Conservation (phyloP, 2,888 invertebrate genomes). For the Polydrusus cervinus region DNA sequence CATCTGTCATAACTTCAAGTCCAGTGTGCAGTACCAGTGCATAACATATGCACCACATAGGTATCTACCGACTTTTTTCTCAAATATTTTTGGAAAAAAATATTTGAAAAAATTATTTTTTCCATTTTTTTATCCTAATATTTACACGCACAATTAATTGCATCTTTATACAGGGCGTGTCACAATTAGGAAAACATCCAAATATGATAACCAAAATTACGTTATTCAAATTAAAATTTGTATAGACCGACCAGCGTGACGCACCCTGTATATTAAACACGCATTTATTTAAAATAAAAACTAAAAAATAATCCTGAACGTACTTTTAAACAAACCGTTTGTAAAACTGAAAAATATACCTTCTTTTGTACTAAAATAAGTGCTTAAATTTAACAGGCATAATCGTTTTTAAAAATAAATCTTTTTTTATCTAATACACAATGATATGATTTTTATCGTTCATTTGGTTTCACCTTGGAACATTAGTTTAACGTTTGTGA, state of each 20-base stretch:
- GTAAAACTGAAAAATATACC: conserved; percentile 39
- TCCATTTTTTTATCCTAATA: conserved; percentile 21
- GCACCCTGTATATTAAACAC: not conserved
- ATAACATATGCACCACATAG: conserved; percentile 31
- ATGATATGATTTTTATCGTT: conserved; percentile 30
- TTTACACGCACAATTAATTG: conserved; percentile 25
- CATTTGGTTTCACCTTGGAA: not conserved
- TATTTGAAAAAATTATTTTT: conserved; percentile 26
- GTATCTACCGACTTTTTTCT: conserved; percentile 3
- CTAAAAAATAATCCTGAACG: conserved; percentile 16
- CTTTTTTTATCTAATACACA: conserved; percentile 17
- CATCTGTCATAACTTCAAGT: conserved; percentile 31
- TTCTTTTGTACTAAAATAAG: conserved; percentile 44
- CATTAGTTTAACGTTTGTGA: not conserved
- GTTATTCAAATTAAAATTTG: too few species aligned
- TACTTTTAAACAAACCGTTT: conserved; percentile 22
- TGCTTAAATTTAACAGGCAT: conserved; percentile 33
- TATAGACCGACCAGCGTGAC: not conserved
- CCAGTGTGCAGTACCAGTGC: conserved; percentile 43
- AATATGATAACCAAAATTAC: too few species aligned
- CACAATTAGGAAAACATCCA: not conserved
- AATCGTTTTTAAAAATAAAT: conserved; percentile 16
- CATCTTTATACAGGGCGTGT: conserved; percentile 1
- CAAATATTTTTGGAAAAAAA: conserved; percentile 11
- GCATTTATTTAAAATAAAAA: conserved; percentile 20